Evolutionary conservation across 2,113 vertebrate species (phyloP).

Genomic region (Ursus arctos): DNA sequence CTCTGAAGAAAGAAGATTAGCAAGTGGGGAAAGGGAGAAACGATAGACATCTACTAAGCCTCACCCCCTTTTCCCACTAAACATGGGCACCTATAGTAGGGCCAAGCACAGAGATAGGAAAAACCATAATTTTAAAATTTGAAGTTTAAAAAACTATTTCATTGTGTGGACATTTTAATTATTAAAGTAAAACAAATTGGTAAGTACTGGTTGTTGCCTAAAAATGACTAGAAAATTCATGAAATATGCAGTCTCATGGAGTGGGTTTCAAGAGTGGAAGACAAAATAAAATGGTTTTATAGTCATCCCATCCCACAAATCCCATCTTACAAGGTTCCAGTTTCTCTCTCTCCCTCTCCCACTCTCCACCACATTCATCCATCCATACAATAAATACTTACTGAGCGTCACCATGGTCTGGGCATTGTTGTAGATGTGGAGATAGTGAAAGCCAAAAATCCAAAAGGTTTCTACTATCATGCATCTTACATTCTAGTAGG

Average conservation of each 20-base stretch:
- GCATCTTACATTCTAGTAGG: neutral
- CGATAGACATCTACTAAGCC: neutral
- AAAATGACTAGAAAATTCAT: constrained; percentile 45
- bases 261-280: neutral
- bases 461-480: neutral
- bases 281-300: neutral
- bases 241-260: neutral
- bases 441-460: neutral
- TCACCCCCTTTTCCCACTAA: neutral
- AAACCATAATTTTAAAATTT: neutral
- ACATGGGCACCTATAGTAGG: neutral
- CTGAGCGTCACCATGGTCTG: neutral
- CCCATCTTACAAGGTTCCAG: neutral
- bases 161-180: neutral
- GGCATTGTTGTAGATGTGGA: neutral
- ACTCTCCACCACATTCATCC: neutral
- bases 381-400: neutral
- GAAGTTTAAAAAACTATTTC: neutral
- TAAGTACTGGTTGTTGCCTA: neutral
- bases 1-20: neutral
- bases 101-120: neutral
- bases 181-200: neutral
- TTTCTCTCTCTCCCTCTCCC: neutral
- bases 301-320: neutral
- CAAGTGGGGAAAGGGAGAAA: neutral